phyloP scores from a whole-genome alignment of 2,797 vertebrate species.

The Melopsittacus undulatus region DNA sequence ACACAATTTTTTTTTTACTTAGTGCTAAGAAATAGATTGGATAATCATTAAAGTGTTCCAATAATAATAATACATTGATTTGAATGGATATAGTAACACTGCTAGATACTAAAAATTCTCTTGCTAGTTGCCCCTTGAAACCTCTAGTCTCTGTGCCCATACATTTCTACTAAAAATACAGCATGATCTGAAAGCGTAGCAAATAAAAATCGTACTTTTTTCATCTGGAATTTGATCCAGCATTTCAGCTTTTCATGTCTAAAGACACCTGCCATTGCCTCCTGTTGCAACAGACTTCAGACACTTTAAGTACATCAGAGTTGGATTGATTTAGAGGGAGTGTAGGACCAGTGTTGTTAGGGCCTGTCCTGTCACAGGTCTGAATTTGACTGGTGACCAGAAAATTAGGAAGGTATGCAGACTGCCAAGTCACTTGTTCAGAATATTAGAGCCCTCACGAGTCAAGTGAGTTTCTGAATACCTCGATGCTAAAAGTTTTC shows the following conservation, averaged over 20 bases:
- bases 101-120: not conserved
- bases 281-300: not conserved
- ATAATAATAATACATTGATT: not conserved
- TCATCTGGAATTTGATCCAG: not conserved
- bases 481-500: not conserved
- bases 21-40: not conserved
- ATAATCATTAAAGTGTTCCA: not conserved
- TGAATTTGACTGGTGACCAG: not conserved
- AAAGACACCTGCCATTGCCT: not conserved
- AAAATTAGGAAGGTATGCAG: not conserved
- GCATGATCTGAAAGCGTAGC: not conserved
- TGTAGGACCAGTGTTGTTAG: not conserved
- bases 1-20: not conserved
- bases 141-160: not conserved
- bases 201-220: not conserved
- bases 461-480: not conserved
- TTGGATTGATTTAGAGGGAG: not conserved
- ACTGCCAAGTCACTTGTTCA: not conserved
- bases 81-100: not conserved
- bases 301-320: not conserved
- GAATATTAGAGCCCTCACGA: not conserved
- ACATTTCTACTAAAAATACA: not conserved
- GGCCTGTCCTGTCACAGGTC: not conserved
- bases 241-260: not conserved
- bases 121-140: not conserved